Evolutionary conservation across 1,140 invertebrate species (phyloP).

Genomic region (Dendrolimus kikuchii): DNA sequence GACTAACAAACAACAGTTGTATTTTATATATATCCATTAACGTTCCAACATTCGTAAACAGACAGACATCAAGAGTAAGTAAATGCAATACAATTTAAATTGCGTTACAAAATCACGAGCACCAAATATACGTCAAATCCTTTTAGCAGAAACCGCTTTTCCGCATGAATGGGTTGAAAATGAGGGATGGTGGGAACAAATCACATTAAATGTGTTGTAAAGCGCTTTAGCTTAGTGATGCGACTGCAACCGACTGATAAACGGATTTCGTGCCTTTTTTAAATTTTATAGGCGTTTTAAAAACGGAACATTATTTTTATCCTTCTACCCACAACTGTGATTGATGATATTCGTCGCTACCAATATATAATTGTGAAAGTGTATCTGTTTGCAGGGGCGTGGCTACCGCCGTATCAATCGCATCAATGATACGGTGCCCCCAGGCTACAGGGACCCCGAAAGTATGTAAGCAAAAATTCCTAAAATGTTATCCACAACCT

Average conservation of each 20-base stretch:
- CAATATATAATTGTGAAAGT: no score
- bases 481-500: no score
- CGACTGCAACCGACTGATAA: slow-evolving; percentile 19
- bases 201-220: slow-evolving; percentile 12
- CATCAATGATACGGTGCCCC: no score
- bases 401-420: no score
- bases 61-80: no score
- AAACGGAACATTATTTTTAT: slow-evolving; percentile 14
- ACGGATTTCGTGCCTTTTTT: not conserved
- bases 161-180: slow-evolving; percentile 8
- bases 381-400: no score
- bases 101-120: not conserved
- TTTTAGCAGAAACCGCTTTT: slow-evolving; percentile 7
- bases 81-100: no score
- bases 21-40: no score
- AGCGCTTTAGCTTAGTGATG: slow-evolving; percentile 2
- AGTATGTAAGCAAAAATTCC: no score
- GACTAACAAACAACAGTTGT: no score
- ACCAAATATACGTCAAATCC: not conserved
- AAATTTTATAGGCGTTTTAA: slow-evolving; percentile 16
- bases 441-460: no score
- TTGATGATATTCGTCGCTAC: not conserved
- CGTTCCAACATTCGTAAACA: no score
- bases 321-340: not conserved
- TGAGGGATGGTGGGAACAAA: slow-evolving; percentile 13